Evolutionary conservation across 2,888 invertebrate species (phyloP).

Genomic region (Seira ritae): DNA sequence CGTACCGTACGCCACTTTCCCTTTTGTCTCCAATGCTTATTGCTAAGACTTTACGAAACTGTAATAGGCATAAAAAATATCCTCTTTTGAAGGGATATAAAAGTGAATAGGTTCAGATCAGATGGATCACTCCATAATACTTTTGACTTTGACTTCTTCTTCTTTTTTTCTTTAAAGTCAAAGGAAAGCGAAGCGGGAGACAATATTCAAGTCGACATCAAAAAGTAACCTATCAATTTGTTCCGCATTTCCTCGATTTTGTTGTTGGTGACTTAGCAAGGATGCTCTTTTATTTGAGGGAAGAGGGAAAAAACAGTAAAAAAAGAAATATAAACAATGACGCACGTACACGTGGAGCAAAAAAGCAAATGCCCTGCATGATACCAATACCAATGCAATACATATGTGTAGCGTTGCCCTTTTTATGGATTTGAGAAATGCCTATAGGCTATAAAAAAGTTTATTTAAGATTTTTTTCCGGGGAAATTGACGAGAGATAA

Average conservation of each 20-base stretch:
- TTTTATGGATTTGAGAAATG: too few relatives aligned
- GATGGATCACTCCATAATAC: slow-evolving; percentile 26
- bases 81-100: slow-evolving; percentile 25
- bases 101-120: slow-evolving; percentile 18
- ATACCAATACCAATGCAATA: too few relatives aligned
- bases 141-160: too few relatives aligned
- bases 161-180: slow-evolving; percentile 12
- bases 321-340: slow-evolving; percentile 33
- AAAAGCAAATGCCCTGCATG: too few relatives aligned
- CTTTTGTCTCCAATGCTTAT: slow-evolving; percentile 43
- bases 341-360: slow-evolving; percentile 25
- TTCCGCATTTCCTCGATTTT: not conserved
- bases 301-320: slow-evolving; percentile 34
- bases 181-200: not conserved
- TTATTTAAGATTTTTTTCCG: slow-evolving; percentile 36
- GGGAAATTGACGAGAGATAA: slow-evolving; percentile 57
- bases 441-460: slow-evolving; percentile 31
- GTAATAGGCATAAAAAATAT: slow-evolving; percentile 27
- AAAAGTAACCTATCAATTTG: slow-evolving; percentile 35
- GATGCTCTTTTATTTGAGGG: slow-evolving; percentile 30
- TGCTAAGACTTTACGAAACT: too few relatives aligned
- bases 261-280: not conserved
- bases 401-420: too few relatives aligned
- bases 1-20: slow-evolving; percentile 45
- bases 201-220: slow-evolving; percentile 23